A percentile compares a stretch with the other conserved stretches of the same genome.
phyloP scores from a whole-genome alignment of 2,113 vertebrate species.

The Gobius niger region DNA sequence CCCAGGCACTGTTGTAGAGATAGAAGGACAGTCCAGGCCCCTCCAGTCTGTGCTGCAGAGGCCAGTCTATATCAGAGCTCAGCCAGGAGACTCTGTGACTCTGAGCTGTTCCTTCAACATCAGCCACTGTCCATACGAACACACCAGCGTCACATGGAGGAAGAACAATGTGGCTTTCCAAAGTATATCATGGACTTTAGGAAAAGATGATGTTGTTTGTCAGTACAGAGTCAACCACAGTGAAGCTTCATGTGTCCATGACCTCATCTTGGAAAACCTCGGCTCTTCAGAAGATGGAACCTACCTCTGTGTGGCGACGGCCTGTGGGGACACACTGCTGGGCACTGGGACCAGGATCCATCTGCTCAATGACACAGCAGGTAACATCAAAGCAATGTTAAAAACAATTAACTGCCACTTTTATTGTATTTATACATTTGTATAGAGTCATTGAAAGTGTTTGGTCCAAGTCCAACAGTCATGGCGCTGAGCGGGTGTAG shows the following conservation, averaged over 20 bases:
- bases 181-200: not conserved
- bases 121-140: not conserved
- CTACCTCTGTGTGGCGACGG: slow-evolving; percentile 45
- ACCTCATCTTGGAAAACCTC: slow-evolving; percentile 23
- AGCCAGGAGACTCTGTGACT: slow-evolving; percentile 18
- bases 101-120: not conserved
- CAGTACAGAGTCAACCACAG: not conserved
- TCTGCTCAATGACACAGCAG: slow-evolving; percentile 1
- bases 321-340: not conserved
- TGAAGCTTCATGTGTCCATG: slow-evolving; percentile 4
- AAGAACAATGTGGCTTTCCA: slow-evolving; percentile 14
- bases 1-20: too few relatives aligned
- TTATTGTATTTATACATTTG: too few relatives aligned
- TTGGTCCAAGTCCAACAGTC: not conserved
- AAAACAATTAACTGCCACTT: too few relatives aligned
- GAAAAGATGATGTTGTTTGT: not conserved
- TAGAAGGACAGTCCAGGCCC: not conserved
- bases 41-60: slow-evolving; percentile 10
- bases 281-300: slow-evolving; percentile 25
- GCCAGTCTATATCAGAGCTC: not conserved
- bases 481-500: not conserved
- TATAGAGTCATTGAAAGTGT: too few relatives aligned
- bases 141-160: not conserved
- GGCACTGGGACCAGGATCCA: slow-evolving; percentile 3
- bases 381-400: too few relatives aligned